A percentile compares a stretch with the other conserved stretches of the same genome.
Conservation (phyloP, 2,113 vertebrate genomes). For the Dendrocopos noguchii region DNA sequence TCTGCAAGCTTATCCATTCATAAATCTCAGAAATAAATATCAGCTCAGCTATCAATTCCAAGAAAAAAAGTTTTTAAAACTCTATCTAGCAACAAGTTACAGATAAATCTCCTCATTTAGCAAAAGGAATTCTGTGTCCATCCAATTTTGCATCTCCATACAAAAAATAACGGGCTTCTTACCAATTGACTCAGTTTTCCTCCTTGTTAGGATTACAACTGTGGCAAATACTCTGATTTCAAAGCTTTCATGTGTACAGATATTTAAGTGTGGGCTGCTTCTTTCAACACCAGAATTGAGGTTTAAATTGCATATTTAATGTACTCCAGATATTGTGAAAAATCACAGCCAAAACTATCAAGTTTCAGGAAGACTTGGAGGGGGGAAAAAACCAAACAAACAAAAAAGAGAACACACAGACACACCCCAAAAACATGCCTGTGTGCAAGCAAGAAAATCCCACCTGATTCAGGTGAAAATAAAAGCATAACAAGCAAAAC, state of each 20-base stretch:
- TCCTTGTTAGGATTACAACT: neutral
- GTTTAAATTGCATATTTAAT: neutral
- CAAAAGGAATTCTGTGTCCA: neutral
- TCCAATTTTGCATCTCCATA: neutral
- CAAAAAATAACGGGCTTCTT: neutral
- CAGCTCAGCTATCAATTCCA: neutral
- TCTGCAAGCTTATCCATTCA: neutral
- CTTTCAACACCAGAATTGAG: neutral
- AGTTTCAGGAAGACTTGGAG: neutral
- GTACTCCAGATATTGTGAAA: neutral
- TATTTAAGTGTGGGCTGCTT: neutral
- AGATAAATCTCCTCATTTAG: neutral
- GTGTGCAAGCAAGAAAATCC: neutral
- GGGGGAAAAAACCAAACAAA: too few relatives aligned
- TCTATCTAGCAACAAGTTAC: neutral
- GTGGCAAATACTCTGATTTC: neutral
- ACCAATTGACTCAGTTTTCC: neutral
- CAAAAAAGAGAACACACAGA: neutral
- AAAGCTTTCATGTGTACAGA: neutral
- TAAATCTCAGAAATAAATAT: neutral
- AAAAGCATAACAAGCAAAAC: neutral
- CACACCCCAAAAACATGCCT: neutral
- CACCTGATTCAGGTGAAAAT: neutral
- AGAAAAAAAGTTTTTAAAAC: neutral
- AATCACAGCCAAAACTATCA: neutral